Evolutionary conservation across 2,888 invertebrate genomes (phyloP), one percentile per base, ranked within the genome.

Genomic region (Lithodes maja): DNA sequence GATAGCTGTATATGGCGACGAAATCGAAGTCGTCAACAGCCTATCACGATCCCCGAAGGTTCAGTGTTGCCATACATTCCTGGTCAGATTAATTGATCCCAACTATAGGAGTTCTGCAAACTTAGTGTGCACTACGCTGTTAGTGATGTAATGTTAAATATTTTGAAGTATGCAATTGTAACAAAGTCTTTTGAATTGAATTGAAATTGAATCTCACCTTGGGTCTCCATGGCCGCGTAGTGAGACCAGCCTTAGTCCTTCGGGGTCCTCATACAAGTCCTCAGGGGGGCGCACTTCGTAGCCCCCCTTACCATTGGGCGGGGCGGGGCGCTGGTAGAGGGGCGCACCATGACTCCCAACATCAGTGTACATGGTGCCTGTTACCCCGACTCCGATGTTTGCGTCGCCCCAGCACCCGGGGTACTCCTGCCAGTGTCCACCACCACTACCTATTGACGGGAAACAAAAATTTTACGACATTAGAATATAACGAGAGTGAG

Each of bases 231-330:
- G 85, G 5, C 61, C 61, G 5, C 61, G 61, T 55, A 91, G 87
- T 12, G 91, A 90, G 50, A 91, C 91, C 12, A 91, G 85, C 53
- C 89, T 83, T n/a, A 91, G 86, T 12, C 91, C 90, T 61, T 91
- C 91, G 15, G 91, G 91, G 54, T 91, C 91, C 80, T 91, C 91
- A 49, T 91, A 91, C 79, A 90, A 81, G 33, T 91, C 91, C 77
- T 91, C 91, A 3, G 91, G 78, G 33, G 83, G 80, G 54, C 87
- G 83, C n/a, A 82, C 80, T 55, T 84, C 87, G 74, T 88, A 83
- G 15, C 87, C 71, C 50, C 84, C 68, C 12, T 61, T 61, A 12
- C 61, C 61, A 12, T 12, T 61, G 12, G 61, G 61, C 12, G 61
- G 61, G 15, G 71, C 15, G n/a, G 71, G 71, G 15, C 3, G 85